These are phyloP conservation scores for Thamnophis sirtalis DNA, from an alignment of 2,113 vertebrate species.

Conservation along the genomic window DNA sequence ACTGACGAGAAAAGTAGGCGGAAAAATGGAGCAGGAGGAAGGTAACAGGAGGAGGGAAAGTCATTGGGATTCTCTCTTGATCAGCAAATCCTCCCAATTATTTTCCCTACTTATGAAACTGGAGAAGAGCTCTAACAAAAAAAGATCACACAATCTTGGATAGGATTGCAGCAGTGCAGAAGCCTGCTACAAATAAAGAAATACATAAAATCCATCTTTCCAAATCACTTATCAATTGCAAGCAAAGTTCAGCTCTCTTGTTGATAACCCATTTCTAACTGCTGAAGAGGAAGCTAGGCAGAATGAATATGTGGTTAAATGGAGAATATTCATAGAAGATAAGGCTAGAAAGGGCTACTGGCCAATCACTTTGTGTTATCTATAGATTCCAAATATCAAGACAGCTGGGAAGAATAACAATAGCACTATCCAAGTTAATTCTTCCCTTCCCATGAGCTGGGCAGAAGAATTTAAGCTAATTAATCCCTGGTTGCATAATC, in stretches of 20 bases:
- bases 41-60: not conserved
- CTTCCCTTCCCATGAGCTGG: not conserved
- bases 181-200: not conserved
- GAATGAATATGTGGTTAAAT: not conserved
- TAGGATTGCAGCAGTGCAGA: not conserved
- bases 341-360: not conserved
- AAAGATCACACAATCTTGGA: not conserved
- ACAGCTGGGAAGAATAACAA: not conserved
- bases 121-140: not conserved
- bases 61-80: not conserved
- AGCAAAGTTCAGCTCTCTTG: not conserved
- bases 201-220: not conserved
- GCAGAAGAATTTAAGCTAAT: not conserved
- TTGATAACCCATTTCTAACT: not conserved
- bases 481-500: not conserved
- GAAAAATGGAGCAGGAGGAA: not conserved
- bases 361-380: not conserved
- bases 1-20: not conserved
- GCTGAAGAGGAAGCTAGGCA: not conserved
- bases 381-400: not conserved
- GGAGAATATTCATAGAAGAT: not conserved
- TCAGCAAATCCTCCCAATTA: not conserved
- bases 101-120: not conserved
- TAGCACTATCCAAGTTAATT: not conserved
- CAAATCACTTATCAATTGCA: not conserved